A percentile compares a stretch with the other conserved stretches of the same genome.
Conservation (phyloP, 35 echinoderm and acorn worm species). For the Hemicentrotus pulcherrimus region DNA sequence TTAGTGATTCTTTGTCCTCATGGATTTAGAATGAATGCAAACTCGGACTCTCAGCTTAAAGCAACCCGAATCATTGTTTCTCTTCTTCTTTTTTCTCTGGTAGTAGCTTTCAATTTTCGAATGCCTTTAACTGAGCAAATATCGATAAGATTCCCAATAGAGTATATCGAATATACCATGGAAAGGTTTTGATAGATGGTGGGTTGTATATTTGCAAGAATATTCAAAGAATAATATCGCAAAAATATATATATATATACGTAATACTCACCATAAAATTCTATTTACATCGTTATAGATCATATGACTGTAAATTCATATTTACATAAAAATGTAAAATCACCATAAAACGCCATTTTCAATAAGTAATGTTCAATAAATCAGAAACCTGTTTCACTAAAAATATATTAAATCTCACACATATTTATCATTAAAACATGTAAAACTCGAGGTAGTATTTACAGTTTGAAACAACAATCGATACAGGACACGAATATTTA, state of each 20-base stretch:
- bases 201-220: background rate
- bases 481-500: no score
- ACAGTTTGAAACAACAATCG: background rate
- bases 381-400: background rate
- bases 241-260: background rate
- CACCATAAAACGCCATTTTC: background rate
- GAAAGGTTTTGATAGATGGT: background rate
- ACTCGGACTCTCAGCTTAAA: no score
- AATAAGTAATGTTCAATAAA: background rate
- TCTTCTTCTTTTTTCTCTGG: no score
- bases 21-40: no score
- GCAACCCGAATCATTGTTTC: no score
- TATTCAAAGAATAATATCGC: background rate
- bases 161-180: background rate
- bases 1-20: no score
- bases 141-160: no score
- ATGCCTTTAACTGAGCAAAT: no score
- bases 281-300: background rate
- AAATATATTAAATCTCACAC: background rate
- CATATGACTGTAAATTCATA: background rate
- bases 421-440: background rate
- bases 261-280: background rate
- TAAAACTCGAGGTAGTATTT: background rate
- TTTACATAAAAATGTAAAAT: background rate
- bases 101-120: no score